phyloP scores from a whole-genome alignment of 2,113 vertebrate species.

The Neofelis nebulosa region DNA sequence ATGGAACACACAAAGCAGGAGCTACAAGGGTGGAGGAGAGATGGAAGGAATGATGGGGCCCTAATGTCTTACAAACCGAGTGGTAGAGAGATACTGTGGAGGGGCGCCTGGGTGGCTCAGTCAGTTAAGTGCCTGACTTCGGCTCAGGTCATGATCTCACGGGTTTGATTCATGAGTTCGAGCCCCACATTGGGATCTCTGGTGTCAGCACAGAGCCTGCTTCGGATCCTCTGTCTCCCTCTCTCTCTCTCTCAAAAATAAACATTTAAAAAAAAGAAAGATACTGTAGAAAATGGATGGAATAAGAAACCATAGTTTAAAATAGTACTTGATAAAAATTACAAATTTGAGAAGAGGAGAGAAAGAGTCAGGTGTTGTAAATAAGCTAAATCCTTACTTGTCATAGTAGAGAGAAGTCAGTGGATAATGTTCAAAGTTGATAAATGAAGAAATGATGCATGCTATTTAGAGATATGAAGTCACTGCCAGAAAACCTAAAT shows the following conservation, averaged over 20 bases:
- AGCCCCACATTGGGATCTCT: too few species aligned
- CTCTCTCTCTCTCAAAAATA: too few species aligned
- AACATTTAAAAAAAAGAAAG: not conserved
- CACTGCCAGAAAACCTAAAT: constrained; percentile 39
- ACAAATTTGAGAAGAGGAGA: not conserved
- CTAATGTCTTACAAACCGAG: not conserved
- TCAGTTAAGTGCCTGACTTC: too few species aligned
- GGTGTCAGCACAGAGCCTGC: too few species aligned
- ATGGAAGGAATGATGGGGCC: not conserved
- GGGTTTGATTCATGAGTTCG: too few species aligned
- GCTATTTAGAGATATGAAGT: constrained; percentile 23
- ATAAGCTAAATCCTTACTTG: constrained; percentile 51
- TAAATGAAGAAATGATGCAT: constrained; percentile 26
- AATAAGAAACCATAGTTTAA: constrained; percentile 38
- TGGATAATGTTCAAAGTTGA: constrained; percentile 23
- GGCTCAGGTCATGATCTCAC: too few species aligned
- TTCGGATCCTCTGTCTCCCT: too few species aligned
- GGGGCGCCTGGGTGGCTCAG: too few species aligned
- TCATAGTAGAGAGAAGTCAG: not conserved
- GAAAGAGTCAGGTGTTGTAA: not conserved
- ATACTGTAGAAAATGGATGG: not conserved
- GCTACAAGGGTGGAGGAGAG: not conserved
- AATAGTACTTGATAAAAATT: constrained; percentile 50
- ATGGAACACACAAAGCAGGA: not conserved
- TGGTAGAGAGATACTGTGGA: not conserved